Evolutionary conservation across 2,797 vertebrate species (phyloP).

Genomic region (Phrynocephalus guinanensis): DNA sequence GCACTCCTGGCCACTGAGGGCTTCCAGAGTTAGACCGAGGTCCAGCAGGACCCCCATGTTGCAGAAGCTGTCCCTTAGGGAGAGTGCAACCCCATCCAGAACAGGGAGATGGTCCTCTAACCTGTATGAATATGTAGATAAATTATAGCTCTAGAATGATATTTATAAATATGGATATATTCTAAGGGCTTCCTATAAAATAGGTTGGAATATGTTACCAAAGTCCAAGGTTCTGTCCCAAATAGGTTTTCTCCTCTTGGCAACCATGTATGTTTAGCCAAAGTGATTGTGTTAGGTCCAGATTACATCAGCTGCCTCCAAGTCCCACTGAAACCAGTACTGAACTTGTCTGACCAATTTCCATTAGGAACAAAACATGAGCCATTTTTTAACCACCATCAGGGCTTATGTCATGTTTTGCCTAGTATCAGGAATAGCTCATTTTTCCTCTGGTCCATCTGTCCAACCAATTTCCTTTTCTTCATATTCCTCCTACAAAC

Average conservation of each 20-base stretch:
- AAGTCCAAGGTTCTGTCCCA: not conserved
- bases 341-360: not conserved
- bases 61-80: no score
- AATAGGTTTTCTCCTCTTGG: not conserved
- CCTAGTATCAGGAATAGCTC: not conserved
- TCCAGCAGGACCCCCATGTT: no score
- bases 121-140: no score
- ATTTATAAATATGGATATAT: no score
- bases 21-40: no score
- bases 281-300: not conserved
- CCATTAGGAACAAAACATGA: not conserved
- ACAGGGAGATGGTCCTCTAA: no score
- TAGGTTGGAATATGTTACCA: not conserved
- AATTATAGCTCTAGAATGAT: no score
- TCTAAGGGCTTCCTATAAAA: not conserved
- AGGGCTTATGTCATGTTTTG: not conserved
- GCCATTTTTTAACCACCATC: not conserved
- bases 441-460: not conserved
- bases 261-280: not conserved
- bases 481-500: not conserved
- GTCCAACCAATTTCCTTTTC: not conserved
- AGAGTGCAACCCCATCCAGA: no score
- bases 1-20: no score
- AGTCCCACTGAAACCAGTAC: not conserved
- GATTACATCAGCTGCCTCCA: not conserved